Percentiles rank a stretch among this genome's conserved stretches.
phyloP scores from a whole-genome alignment of 2,888 invertebrate species.

The Coleophora flavipennella region DNA sequence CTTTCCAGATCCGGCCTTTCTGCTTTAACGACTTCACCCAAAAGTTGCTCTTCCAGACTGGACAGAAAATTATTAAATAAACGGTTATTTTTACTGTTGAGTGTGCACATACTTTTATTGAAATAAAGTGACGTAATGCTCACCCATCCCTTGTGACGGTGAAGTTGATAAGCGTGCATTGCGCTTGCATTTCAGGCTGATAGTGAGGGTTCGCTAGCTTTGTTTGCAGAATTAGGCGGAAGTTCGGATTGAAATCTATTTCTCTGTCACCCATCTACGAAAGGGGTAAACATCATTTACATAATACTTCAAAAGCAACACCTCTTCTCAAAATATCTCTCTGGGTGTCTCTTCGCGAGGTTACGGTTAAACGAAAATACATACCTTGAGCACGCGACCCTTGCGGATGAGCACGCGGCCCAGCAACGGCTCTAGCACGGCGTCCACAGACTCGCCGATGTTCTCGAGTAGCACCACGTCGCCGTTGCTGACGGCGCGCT shows the following conservation, averaged over 20 bases:
- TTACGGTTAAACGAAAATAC: too few species aligned
- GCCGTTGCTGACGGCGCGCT: slow-evolving; percentile 81
- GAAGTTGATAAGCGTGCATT: slow-evolving; percentile 95
- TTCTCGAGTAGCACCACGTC: slow-evolving; percentile 88
- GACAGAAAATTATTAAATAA: slow-evolving; percentile 2
- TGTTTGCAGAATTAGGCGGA: slow-evolving; percentile 90
- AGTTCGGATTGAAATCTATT: slow-evolving; percentile 87
- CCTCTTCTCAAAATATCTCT: too few species aligned
- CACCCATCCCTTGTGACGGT: slow-evolving; percentile 92
- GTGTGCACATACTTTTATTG: too few species aligned
- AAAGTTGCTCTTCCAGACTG: slow-evolving; percentile 90
- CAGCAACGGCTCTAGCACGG: slow-evolving; percentile 90
- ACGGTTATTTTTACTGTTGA: too few species aligned
- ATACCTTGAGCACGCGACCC: slow-evolving; percentile 78
- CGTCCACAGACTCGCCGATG: slow-evolving; percentile 90
- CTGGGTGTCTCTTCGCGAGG: too few species aligned
- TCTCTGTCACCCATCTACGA: slow-evolving; percentile 93
- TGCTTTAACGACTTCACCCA: slow-evolving; percentile 94
- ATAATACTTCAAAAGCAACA: too few species aligned
- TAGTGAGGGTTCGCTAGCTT: slow-evolving; percentile 97
- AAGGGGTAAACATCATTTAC: too few species aligned
- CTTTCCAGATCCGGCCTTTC: slow-evolving; percentile 93
- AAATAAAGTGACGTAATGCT: too few species aligned
- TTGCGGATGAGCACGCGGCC: slow-evolving; percentile 91
- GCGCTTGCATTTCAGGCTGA: slow-evolving; percentile 97